Conservation (phyloP, 2,797 vertebrate genomes). For the Morelia viridis region DNA sequence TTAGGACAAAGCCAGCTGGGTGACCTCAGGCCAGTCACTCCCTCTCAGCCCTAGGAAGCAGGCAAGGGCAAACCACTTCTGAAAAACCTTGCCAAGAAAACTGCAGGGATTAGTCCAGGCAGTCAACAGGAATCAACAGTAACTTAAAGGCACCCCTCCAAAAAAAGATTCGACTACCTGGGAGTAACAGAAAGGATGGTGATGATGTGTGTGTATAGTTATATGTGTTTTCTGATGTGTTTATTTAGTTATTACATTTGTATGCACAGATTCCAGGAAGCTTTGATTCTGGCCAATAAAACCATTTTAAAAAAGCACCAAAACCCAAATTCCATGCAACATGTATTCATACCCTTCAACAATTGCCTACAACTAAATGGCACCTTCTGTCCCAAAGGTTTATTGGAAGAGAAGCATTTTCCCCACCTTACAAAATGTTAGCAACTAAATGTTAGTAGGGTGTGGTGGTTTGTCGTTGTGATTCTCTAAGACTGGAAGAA, state of each 20-base stretch:
- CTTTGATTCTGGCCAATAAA: neutral
- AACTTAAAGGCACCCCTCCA: neutral
- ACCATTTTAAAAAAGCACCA: neutral
- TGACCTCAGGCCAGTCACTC: neutral
- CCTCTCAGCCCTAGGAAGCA: neutral
- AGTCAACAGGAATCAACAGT: neutral
- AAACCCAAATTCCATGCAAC: neutral
- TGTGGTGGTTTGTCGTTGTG: neutral
- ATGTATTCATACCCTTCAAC: neutral
- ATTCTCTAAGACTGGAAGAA: slow-evolving; percentile 55
- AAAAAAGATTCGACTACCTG: slow-evolving; percentile 78
- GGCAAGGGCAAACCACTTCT: neutral
- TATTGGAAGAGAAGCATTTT: neutral
- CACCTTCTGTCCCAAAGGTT: neutral
- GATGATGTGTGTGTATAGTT: neutral
- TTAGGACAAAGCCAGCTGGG: neutral
- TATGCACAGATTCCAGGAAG: neutral
- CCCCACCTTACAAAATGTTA: neutral
- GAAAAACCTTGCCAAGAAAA: neutral
- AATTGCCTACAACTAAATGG: neutral
- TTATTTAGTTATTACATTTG: slow-evolving; percentile 23
- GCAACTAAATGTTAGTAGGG: neutral
- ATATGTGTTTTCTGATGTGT: slow-evolving; percentile 42
- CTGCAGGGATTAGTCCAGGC: neutral
- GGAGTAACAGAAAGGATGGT: slow-evolving; percentile 52